A percentile compares a stretch with the other conserved stretches of the same genome.
Evolutionary conservation across 2,888 invertebrate genomes (phyloP).

Genomic region (Malacosoma neustria): DNA sequence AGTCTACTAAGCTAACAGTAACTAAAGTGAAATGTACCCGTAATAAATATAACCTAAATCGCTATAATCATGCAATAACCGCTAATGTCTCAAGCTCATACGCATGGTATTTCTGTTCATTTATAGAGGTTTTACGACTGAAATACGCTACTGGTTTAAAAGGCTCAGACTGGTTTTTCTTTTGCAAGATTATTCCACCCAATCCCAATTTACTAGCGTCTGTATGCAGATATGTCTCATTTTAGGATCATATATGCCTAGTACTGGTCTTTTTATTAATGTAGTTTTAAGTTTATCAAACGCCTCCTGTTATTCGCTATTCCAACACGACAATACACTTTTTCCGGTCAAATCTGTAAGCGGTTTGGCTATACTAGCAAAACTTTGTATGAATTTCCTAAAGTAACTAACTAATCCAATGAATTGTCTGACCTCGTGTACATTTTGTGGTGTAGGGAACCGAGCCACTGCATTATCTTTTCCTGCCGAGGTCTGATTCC

Average conservation of each 20-base stretch:
- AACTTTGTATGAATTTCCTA: constrained; percentile 1
- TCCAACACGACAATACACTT: neutral
- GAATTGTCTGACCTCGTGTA: constrained; percentile 5
- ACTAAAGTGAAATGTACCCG: constrained; percentile 9
- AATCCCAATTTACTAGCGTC: constrained; percentile 4
- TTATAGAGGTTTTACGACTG: constrained; percentile 14
- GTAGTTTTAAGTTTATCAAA: constrained; percentile 1
- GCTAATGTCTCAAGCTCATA: constrained; percentile 18
- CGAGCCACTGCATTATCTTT: constrained; percentile 2
- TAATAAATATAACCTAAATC: constrained; percentile 8
- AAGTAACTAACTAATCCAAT: constrained; percentile 2
- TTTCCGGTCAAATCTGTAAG: constrained; percentile 3
- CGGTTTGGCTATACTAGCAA: constrained; percentile 4
- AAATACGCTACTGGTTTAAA: constrained; percentile 10
- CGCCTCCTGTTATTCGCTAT: neutral
- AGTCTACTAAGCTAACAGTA: too few relatives aligned
- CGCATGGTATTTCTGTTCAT: constrained; percentile 14
- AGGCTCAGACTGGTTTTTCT: neutral
- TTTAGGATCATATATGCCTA: constrained; percentile 3
- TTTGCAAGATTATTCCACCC: constrained; percentile 5
- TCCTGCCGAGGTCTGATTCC: constrained; percentile 5
- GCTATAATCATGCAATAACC: constrained; percentile 9
- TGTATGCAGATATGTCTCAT: constrained; percentile 5
- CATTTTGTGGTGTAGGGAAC: constrained; percentile 5
- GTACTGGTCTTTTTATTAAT: constrained; percentile 1